A percentile compares a stretch with the other conserved stretches of the same genome.
Evolutionary conservation across 2,113 vertebrate genomes (phyloP).

Genomic region (Pollachius pollachius): DNA sequence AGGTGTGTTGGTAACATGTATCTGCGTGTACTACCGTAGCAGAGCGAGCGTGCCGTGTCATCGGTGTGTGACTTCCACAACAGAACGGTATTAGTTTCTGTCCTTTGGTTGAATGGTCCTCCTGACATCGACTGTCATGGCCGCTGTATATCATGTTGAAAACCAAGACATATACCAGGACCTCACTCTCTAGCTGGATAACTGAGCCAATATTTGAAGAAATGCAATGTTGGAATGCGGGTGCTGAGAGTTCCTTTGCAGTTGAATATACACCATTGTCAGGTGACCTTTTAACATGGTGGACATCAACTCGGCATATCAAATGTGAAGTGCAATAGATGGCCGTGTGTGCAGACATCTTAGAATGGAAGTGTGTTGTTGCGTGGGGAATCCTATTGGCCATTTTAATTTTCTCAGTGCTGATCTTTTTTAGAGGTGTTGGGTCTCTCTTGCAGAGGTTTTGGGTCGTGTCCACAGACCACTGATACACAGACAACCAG

Average conservation of each 20-base stretch:
- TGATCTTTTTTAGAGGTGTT: too few species aligned
- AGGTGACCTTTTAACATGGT: conserved; percentile 1
- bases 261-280: conserved; percentile 3
- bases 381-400: not conserved
- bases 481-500: conserved; percentile 46
- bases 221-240: not conserved
- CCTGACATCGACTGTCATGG: conserved; percentile 30
- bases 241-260: not conserved
- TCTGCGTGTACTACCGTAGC: not conserved
- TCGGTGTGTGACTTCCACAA: conserved; percentile 9
- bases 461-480: conserved; percentile 34
- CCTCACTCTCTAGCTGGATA: conserved; percentile 33
- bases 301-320: not conserved
- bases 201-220: conserved; percentile 24
- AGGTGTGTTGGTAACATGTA: not conserved
- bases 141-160: conserved; percentile 38
- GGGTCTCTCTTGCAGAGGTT: too few species aligned
- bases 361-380: not conserved
- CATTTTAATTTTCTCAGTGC: not conserved
- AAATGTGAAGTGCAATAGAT: not conserved
- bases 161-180: conserved; percentile 39
- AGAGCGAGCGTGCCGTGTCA: not conserved
- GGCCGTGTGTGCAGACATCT: not conserved
- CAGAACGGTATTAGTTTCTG: conserved; percentile 33
- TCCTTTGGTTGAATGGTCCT: conserved; percentile 27